Conservation (phyloP, 1,140 invertebrate genomes). For the Drosophila albomicans region DNA sequence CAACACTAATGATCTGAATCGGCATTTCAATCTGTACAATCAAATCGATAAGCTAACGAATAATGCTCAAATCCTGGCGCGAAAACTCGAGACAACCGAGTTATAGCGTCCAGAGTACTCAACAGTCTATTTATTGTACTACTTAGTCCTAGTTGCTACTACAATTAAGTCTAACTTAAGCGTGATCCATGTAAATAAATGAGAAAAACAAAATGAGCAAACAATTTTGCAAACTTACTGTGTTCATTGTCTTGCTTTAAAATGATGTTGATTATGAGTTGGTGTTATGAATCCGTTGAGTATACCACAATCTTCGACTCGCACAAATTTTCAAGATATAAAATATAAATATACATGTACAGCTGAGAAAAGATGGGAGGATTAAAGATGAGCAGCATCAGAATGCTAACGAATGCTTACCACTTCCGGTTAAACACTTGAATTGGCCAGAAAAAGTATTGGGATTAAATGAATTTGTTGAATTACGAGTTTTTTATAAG, state of each 20-base stretch:
- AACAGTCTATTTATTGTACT: constrained; percentile 61
- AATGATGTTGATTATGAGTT: neutral
- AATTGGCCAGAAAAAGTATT: constrained; percentile 49
- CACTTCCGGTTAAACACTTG: constrained; percentile 22
- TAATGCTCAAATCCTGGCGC: constrained; percentile 86
- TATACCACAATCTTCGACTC: constrained; percentile 14
- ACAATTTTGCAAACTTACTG: constrained; percentile 17
- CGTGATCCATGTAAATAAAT: constrained; percentile 22
- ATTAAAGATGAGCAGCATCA: neutral
- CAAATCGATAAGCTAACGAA: constrained; percentile 88
- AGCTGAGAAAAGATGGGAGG: neutral
- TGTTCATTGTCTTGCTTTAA: constrained; percentile 13
- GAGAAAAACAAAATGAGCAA: neutral
- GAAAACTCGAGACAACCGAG: constrained; percentile 95
- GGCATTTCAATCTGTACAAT: constrained; percentile 88
- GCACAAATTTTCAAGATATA: constrained; percentile 34
- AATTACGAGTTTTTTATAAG: constrained; percentile 39
- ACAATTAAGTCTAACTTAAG: constrained; percentile 14
- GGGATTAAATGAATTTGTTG: constrained; percentile 54
- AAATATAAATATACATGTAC: constrained; percentile 35
- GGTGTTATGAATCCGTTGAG: constrained; percentile 6
- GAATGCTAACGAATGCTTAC: constrained; percentile 35
- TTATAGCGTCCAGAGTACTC: constrained; percentile 56
- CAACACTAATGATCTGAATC: constrained; percentile 86
- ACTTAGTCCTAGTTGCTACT: constrained; percentile 26